phyloP scores from a whole-genome alignment of 2,888 invertebrate species.

The Prosopocoilus inquinatus region DNA sequence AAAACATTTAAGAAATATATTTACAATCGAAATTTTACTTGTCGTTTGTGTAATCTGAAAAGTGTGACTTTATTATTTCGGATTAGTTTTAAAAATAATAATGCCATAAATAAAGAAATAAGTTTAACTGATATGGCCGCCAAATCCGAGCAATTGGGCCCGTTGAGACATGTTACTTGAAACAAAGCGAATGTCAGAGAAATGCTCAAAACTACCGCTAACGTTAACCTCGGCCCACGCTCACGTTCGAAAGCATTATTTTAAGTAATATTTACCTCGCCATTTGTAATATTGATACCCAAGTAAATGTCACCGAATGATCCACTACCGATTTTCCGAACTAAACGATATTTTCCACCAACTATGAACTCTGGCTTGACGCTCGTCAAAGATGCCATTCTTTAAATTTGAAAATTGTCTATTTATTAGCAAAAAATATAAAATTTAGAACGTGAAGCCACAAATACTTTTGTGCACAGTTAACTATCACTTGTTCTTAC shows the following conservation, averaged over 20 bases:
- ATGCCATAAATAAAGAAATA: slow-evolving; percentile 24
- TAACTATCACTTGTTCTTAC: slow-evolving; percentile 52
- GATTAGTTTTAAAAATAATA: slow-evolving; percentile 7
- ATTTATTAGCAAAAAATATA: slow-evolving; percentile 41
- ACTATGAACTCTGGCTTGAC: slow-evolving; percentile 74
- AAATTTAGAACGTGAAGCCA: slow-evolving; percentile 49
- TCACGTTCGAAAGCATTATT: slow-evolving; percentile 7
- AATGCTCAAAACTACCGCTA: slow-evolving; percentile 6
- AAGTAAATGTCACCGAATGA: slow-evolving; percentile 99
- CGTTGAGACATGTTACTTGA: slow-evolving; percentile 22
- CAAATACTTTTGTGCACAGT: slow-evolving; percentile 48
- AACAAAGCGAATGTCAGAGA: slow-evolving; percentile 28
- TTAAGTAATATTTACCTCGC: slow-evolving; percentile 66
- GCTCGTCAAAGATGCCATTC: slow-evolving; percentile 47
- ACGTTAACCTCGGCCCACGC: background rate
- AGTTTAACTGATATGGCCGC: slow-evolving; percentile 32
- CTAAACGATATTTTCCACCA: slow-evolving; percentile 90
- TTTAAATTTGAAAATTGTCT: slow-evolving; percentile 44
- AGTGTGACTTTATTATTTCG: no score
- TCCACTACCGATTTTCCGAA: slow-evolving; percentile 97
- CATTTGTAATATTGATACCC: slow-evolving; percentile 87
- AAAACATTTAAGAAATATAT: slow-evolving; percentile 27
- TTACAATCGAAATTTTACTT: no score
- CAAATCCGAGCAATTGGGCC: slow-evolving; percentile 25
- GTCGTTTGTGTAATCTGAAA: no score